These are phyloP conservation scores for Archegozetes longisetosus DNA, from an alignment of 1,140 invertebrate species.

Conservation along the genomic window DNA sequence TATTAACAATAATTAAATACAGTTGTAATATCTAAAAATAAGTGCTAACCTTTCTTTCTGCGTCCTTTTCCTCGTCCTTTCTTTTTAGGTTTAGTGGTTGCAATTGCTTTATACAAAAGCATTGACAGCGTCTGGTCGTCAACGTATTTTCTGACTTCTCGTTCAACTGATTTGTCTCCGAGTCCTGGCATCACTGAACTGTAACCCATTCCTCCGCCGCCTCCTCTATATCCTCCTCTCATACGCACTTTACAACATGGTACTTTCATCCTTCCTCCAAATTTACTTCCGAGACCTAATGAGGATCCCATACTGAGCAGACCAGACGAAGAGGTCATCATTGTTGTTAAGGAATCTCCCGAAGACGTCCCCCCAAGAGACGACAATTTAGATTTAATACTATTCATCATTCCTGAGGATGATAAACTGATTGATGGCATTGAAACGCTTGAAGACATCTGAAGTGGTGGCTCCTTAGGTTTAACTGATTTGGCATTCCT, in stretches of 20 bases:
- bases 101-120: conserved; percentile 6
- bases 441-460: not conserved
- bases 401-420: not conserved
- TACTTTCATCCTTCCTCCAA: not conserved
- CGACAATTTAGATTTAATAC: not conserved
- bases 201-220: not conserved
- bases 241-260: not conserved
- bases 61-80: not conserved
- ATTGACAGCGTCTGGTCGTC: conserved; percentile 8
- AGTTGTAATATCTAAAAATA: too few relatives aligned
- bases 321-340: not conserved
- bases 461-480: too few relatives aligned
- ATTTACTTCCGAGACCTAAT: not conserved
- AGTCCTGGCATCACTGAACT: conserved; percentile 9
- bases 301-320: not conserved
- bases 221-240: conserved; percentile 3
- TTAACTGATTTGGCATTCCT: too few relatives aligned
- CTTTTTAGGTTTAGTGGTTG: not conserved
- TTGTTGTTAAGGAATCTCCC: not conserved
- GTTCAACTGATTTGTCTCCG: conserved; percentile 9
- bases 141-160: conserved; percentile 12
- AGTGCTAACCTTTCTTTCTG: not conserved
- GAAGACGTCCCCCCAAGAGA: not conserved
- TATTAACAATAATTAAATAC: too few relatives aligned
- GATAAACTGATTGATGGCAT: not conserved